phyloP scores from a whole-genome alignment of 1,140 invertebrate genomes.

The Drosophila suzukii region DNA sequence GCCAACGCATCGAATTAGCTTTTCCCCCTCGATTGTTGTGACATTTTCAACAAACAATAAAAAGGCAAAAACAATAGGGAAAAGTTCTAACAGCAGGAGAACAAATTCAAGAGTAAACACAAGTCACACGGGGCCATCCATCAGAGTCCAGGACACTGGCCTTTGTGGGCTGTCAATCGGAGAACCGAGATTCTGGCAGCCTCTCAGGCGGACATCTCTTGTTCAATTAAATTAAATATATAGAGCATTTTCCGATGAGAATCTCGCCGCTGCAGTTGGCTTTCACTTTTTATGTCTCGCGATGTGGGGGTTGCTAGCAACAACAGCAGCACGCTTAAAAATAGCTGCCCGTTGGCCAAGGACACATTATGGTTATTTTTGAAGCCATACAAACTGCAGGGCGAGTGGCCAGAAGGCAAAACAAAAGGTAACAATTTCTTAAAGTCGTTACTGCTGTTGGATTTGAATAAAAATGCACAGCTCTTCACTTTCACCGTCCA shows the following conservation, averaged over 20 bases:
- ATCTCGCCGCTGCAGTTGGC: slow-evolving; percentile 37
- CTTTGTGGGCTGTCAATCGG: slow-evolving; percentile 30
- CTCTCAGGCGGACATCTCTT: slow-evolving; percentile 4
- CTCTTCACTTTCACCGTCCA: slow-evolving; percentile 57
- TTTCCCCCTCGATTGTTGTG: slow-evolving; percentile 10
- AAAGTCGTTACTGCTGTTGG: slow-evolving; percentile 21
- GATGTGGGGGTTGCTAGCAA: background rate
- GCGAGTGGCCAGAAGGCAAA: slow-evolving; percentile 18
- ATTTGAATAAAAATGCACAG: slow-evolving; percentile 41
- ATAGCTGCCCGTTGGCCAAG: slow-evolving; percentile 59
- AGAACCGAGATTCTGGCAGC: slow-evolving; percentile 5
- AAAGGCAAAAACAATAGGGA: slow-evolving; percentile 5
- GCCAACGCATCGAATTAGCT: slow-evolving; percentile 58
- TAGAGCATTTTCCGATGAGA: slow-evolving; percentile 11
- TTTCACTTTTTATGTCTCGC: slow-evolving; percentile 42
- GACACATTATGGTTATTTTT: slow-evolving; percentile 79
- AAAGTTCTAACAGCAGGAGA: slow-evolving; percentile 4
- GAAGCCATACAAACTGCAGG: slow-evolving; percentile 67
- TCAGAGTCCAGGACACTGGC: slow-evolving; percentile 68
- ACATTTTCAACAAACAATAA: slow-evolving; percentile 7
- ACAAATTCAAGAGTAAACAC: slow-evolving; percentile 49
- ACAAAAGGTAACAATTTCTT: slow-evolving; percentile 35
- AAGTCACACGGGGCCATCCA: slow-evolving; percentile 60
- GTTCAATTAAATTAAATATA: slow-evolving; percentile 54
- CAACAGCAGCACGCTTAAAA: slow-evolving; percentile 43